Evolutionary conservation across 2,888 invertebrate species (phyloP), one percentile per base, ranked within the genome.

Genomic region (Mellilla xanthometata): DNA sequence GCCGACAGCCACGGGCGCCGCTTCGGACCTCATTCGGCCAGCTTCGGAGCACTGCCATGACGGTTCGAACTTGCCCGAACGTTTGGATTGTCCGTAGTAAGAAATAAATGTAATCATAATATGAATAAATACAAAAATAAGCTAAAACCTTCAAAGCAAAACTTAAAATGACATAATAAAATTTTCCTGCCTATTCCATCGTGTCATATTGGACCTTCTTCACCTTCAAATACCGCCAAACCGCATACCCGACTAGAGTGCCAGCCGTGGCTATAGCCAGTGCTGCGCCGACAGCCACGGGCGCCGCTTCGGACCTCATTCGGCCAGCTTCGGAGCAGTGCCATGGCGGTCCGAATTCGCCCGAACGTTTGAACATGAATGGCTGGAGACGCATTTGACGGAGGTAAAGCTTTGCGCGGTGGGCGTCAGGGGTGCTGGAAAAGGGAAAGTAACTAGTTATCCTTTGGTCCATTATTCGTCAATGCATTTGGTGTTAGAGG

Each of bases 171-270:
- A 36, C 10, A 23, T 9, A 30, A 39, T 22, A 22, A 29, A 7
- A 12, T 12, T 12, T 7, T 13, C 13, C 2, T n/a, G 8, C 58
- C 76, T 71, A 96, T 82, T 96, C 95, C 96, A 97, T 97, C 7
- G 95, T 96, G 71, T 96, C 96, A 72, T 97, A 97, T 69, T 97
- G 96, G 1, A 97, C 95, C 79, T 96, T 96, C 87, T 96, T 96
- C 33, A 96, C 93, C 79, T 96, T 96, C 74, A 96, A 92, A 72
- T 97, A 96, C 63, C 96, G 93, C 90, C 93, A 96, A 49, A 95
- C 92, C 0, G 96, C 96, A 69, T 97, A 97, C 0, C 95, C 96
- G 2, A 95, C 92, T 12, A 97, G 92, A 0, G 95, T 97, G 9
- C 94, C 90, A 0, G 97, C 90, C 0, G 96, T 95, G 1, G 95